phyloP scores from a whole-genome alignment of 2,113 vertebrate species.

The Ahaetulla prasina region DNA sequence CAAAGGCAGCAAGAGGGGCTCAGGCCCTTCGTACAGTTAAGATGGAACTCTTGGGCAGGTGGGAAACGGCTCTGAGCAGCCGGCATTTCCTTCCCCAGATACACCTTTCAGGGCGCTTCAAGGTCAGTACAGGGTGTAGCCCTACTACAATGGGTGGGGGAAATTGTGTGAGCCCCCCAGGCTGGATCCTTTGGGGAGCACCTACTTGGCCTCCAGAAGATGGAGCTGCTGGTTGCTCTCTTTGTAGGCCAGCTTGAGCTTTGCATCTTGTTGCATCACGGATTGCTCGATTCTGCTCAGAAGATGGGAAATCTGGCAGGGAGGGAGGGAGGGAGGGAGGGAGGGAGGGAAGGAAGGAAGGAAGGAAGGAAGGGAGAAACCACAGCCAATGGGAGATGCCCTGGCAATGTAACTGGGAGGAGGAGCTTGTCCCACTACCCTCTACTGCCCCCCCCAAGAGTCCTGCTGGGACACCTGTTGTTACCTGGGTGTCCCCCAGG shows the following conservation, averaged over 20 bases:
- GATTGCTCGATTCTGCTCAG: slow-evolving; percentile 73
- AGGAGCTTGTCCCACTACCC: background rate
- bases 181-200: background rate
- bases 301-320: slow-evolving; percentile 74
- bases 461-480: background rate
- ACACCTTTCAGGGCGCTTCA: background rate
- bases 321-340: slow-evolving; percentile 6
- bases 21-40: no score
- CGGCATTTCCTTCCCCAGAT: background rate
- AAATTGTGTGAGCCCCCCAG: background rate
- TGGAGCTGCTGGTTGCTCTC: slow-evolving; percentile 76
- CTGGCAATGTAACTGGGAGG: background rate
- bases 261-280: slow-evolving; percentile 72
- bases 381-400: background rate
- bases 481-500: background rate
- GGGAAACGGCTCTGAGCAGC: background rate
- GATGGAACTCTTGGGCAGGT: background rate
- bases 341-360: no score
- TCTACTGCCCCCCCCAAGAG: background rate
- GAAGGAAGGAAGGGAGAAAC: rapidly evolving
- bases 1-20: background rate
- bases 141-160: background rate
- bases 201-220: slow-evolving; percentile 72
- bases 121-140: background rate
- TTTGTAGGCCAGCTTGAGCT: slow-evolving; percentile 72